A percentile compares a stretch with the other conserved stretches of the same genome.
Evolutionary conservation across 2,797 vertebrate species (phyloP).

Genomic region (Apogon talboti): DNA sequence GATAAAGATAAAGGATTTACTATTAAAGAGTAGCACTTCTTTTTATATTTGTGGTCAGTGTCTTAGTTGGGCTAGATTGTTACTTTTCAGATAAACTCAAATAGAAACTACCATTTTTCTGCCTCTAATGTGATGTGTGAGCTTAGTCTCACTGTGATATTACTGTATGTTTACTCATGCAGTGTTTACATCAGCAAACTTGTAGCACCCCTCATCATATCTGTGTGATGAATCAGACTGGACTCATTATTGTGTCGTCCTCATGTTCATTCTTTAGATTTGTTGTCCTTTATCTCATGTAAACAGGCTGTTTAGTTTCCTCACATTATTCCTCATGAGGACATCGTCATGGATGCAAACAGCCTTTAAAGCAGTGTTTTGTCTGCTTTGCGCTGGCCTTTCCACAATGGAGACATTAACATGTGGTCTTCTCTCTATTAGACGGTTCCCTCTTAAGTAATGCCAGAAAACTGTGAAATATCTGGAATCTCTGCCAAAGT

Average conservation of each 20-base stretch:
- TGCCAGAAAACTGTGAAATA: slow-evolving; percentile 61
- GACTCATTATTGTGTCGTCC: slow-evolving; percentile 31
- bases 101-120: slow-evolving; percentile 11
- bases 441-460: slow-evolving; percentile 51
- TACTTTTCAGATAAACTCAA: background rate
- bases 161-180: slow-evolving; percentile 60
- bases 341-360: slow-evolving; percentile 8
- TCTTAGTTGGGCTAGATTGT: background rate
- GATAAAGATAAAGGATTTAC: background rate
- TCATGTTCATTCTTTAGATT: slow-evolving; percentile 21
- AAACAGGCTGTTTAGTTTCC: slow-evolving; percentile 19
- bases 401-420: slow-evolving; percentile 34
- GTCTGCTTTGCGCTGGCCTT: slow-evolving; percentile 3
- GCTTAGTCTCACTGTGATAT: slow-evolving; percentile 35
- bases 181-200: slow-evolving; percentile 49
- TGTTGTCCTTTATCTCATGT: slow-evolving; percentile 17
- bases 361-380: background rate
- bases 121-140: slow-evolving; percentile 48
- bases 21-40: no score
- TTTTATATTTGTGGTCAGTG: background rate
- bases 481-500: slow-evolving; percentile 60
- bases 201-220: slow-evolving; percentile 57
- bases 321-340: slow-evolving; percentile 12
- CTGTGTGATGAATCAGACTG: slow-evolving; percentile 39
- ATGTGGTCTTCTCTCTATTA: slow-evolving; percentile 42